These are phyloP conservation scores for Cyprinodon variegatus DNA, from an alignment of 2,113 vertebrate species.

Conservation along the genomic window DNA sequence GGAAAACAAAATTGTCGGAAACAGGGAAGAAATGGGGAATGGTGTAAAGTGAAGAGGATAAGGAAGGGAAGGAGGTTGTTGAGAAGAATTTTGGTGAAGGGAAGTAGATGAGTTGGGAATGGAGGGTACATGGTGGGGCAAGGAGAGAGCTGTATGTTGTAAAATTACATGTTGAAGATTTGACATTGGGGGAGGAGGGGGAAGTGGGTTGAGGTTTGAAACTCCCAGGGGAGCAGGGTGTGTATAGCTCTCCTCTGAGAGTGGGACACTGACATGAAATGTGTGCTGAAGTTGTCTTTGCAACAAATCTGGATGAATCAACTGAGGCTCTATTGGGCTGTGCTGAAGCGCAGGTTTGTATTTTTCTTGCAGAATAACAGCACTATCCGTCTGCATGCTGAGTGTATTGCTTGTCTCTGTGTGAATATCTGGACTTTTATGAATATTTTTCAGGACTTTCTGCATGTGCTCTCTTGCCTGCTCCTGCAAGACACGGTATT, in stretches of 20 bases:
- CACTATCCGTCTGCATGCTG: slow-evolving; percentile 15
- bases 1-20: slow-evolving; percentile 83
- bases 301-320: slow-evolving; percentile 62
- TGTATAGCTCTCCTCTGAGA: slow-evolving; percentile 53
- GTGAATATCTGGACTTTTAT: slow-evolving; percentile 76
- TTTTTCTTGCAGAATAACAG: slow-evolving; percentile 33
- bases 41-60: slow-evolving; percentile 79
- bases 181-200: slow-evolving; percentile 73
- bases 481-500: slow-evolving; percentile 92
- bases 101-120: slow-evolving; percentile 73
- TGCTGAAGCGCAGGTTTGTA: slow-evolving; percentile 62
- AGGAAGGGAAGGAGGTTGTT: slow-evolving; percentile 69
- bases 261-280: slow-evolving; percentile 40
- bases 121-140: slow-evolving; percentile 70
- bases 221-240: slow-evolving; percentile 49
- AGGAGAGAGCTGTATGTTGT: slow-evolving; percentile 84
- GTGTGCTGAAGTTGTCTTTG: slow-evolving; percentile 52
- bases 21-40: slow-evolving; percentile 82
- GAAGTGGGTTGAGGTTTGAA: slow-evolving; percentile 44
- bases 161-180: slow-evolving; percentile 86
- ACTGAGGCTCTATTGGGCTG: slow-evolving; percentile 66
- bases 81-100: slow-evolving; percentile 78
- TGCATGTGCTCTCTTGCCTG: slow-evolving; percentile 97
- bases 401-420: slow-evolving; percentile 60
- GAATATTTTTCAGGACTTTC: slow-evolving; percentile 86